These are phyloP conservation scores for Agrotis clavis DNA, from an alignment of 2,888 invertebrate species.

Conservation along the genomic window DNA sequence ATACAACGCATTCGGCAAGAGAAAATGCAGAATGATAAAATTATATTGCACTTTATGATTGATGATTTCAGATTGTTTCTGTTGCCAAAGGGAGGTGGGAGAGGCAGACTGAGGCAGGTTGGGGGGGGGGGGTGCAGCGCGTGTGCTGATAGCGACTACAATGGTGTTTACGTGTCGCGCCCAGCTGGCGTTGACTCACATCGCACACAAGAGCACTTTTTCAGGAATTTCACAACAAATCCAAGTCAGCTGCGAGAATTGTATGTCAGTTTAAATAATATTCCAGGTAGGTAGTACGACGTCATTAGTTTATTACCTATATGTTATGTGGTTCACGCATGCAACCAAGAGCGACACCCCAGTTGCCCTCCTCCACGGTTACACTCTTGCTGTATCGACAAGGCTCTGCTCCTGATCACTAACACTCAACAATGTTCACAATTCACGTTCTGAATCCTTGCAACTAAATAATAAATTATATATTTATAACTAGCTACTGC, in stretches of 20 bases:
- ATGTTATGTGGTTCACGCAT: background rate
- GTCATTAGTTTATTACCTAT: background rate
- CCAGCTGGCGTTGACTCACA: constrained; percentile 63
- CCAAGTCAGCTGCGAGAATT: constrained; percentile 8
- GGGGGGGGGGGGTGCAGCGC: background rate
- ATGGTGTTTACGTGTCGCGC: constrained; percentile 68
- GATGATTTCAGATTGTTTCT: constrained; percentile 17
- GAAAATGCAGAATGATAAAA: background rate
- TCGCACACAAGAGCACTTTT: constrained; percentile 49
- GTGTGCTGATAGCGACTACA: constrained; percentile 62
- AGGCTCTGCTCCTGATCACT: background rate
- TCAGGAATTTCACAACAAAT: constrained; percentile 73
- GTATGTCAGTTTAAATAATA: constrained; percentile 25
- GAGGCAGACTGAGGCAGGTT: background rate
- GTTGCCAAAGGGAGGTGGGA: background rate
- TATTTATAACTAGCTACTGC: background rate
- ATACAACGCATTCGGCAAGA: too few species aligned
- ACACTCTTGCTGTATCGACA: background rate
- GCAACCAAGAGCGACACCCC: background rate
- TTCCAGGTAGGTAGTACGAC: background rate
- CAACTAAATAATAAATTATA: background rate
- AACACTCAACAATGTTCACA: background rate
- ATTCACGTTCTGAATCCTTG: background rate
- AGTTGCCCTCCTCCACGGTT: background rate
- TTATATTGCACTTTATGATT: background rate